These are phyloP conservation scores for Crioceris asparagi DNA, from an alignment of 2,888 invertebrate species.

Conservation along the genomic window DNA sequence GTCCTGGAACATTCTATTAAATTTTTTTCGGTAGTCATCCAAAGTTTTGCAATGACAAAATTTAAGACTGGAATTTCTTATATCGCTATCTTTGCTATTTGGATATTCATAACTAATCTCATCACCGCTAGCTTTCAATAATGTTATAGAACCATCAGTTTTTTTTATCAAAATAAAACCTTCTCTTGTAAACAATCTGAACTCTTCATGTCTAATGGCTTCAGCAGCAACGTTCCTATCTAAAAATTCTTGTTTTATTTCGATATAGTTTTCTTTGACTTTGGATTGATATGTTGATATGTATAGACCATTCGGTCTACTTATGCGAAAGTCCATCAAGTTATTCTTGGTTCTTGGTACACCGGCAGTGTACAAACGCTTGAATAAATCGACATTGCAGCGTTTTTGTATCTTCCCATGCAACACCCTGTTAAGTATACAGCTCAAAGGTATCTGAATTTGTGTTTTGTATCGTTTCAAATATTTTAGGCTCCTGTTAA, in stretches of 20 bases:
- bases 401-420: conserved; percentile 4
- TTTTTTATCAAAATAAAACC: conserved; percentile 24
- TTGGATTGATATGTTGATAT: conserved; percentile 19
- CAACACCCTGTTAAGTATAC: conserved; percentile 11
- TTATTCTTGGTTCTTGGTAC: neutral
- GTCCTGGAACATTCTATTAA: conserved; percentile 11
- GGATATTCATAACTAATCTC: conserved; percentile 22
- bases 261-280: conserved; percentile 11
- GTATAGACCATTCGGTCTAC: conserved; percentile 24
- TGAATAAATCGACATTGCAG: neutral
- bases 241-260: conserved; percentile 24
- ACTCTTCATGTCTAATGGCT: conserved; percentile 20
- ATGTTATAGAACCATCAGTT: conserved; percentile 22
- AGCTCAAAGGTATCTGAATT: conserved; percentile 15
- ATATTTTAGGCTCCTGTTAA: conserved; percentile 15
- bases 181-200: conserved; percentile 23
- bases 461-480: conserved; percentile 10
- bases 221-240: conserved; percentile 10
- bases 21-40: conserved; percentile 19
- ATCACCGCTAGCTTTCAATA: conserved; percentile 25
- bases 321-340: conserved; percentile 20
- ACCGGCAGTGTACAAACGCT: neutral
- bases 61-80: conserved; percentile 12
- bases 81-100: conserved; percentile 9
- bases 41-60: conserved; percentile 17